Conservation (phyloP, 2,888 invertebrate species). For the Laspeyria flexula region DNA sequence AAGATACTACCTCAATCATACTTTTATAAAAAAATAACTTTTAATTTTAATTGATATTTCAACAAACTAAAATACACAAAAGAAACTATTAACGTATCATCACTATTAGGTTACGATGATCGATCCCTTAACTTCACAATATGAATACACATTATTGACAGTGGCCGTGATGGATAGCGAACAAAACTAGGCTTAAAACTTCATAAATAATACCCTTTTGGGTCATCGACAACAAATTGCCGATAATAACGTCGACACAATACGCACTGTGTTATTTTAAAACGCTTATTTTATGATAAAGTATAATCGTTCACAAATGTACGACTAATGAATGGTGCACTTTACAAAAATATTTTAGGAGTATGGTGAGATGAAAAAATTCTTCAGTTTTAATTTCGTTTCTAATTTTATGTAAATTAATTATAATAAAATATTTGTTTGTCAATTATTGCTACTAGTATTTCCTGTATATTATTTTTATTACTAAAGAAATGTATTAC, state of each 20-base stretch:
- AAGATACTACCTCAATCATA: no score
- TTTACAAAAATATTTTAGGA: no score
- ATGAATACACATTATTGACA: conserved; percentile 65
- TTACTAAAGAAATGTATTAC: no score
- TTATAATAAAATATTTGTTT: no score
- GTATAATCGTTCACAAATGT: conserved; percentile 12
- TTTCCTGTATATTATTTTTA: no score
- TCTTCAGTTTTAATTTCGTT: no score
- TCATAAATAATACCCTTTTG: conserved; percentile 55
- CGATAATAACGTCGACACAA: conserved; percentile 39
- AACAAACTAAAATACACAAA: no score
- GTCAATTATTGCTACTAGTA: no score
- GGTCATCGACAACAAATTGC: conserved; percentile 47
- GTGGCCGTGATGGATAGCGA: conserved; percentile 72
- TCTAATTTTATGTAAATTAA: no score
- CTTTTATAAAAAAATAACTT: no score
- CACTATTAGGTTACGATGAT: conserved; percentile 76
- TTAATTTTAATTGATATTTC: no score
- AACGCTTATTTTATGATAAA: conserved; percentile 27
- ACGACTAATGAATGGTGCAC: not conserved
- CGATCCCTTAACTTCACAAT: conserved; percentile 58
- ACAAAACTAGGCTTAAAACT: conserved; percentile 62
- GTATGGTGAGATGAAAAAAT: no score
- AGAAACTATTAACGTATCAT: conserved; percentile 48
- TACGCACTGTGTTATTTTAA: conserved; percentile 30